Percentiles rank a stretch among this genome's conserved stretches.
Conservation (phyloP, 2,797 vertebrate genomes). For the Bovichtus variegatus region DNA sequence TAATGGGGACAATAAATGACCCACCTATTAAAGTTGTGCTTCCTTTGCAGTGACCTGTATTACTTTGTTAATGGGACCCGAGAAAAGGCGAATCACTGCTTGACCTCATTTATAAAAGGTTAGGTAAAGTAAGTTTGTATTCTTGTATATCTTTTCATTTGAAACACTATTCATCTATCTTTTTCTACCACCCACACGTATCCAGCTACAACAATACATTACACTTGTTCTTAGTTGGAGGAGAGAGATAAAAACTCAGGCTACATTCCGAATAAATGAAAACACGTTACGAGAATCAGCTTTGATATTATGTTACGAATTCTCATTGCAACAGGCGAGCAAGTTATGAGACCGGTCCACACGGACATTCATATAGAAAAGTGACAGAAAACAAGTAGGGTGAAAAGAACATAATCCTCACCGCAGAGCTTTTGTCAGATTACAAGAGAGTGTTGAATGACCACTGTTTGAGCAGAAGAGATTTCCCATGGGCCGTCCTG, state of each 20-base stretch:
- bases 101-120: not conserved
- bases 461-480: not conserved
- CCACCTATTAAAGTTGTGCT: slow-evolving; percentile 11
- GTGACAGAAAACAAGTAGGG: slow-evolving; percentile 3
- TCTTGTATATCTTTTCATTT: not conserved
- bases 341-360: not conserved
- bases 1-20: slow-evolving; percentile 36
- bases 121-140: not conserved
- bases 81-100: slow-evolving; percentile 8
- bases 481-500: not conserved
- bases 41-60: slow-evolving; percentile 2
- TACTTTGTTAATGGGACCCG: not conserved
- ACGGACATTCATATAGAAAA: not conserved
- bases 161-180: not conserved
- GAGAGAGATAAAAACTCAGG: not conserved
- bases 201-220: not conserved
- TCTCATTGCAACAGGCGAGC: not conserved
- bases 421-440: slow-evolving; percentile 40
- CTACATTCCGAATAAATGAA: not conserved
- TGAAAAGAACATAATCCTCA: slow-evolving; percentile 39
- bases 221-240: not conserved
- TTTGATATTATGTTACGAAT: slow-evolving; percentile 3
- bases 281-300: not conserved
- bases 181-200: not conserved
- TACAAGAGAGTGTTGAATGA: slow-evolving; percentile 28